Base-by-base conservation (phyloP, 1,140 invertebrate genomes). In the Aphelenchoides besseyi region DNA sequence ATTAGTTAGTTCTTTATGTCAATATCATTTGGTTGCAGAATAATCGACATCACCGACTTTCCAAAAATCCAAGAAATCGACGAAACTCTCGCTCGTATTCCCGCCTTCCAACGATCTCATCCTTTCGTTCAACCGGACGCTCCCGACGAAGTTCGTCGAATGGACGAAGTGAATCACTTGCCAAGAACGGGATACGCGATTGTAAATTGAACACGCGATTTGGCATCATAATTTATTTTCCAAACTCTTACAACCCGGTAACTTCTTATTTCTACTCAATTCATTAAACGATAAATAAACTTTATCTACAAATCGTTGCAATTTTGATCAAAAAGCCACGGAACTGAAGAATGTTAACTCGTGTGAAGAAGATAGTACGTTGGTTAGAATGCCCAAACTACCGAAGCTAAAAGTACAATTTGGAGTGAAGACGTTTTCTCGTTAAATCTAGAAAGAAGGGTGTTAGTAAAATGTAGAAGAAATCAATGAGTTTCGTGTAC, bases 71-170 rank as follows among this genome's bases (percentile, higher is more conserved):
- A n/a, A 18, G 18, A 53, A 53, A 66, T 66, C 30, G 30, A 66
- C 30, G 63, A 66, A 29, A 53, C 16, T 37, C 36, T 66, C n/a
- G 30, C 12, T 2, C 9, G 23, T 16, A 32, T 66, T 12, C 63
- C 63, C 30, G 63, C 63, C 16, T 66, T 66, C 30, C 63, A 66
- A 53, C 63, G 63, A 66, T 26, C 63, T 37, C 63, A 66, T 32
- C 16, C 63, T 33, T 12, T 32, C 32, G 16, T 12, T 29, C 63
- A 66, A 53, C 63, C 63, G 36, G 63, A 66, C 30, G 32, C 63
- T 53, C 63, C 63, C n/a, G 1, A 26, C 3, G 32, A 66, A 53
- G 29, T 66, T 12, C 55, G 55, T 29, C 26, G 12, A 23, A 23
- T 48, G 12, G 41, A 48, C 41, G 41, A 48, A 23, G 41, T 48